Conservation (phyloP, 2,113 vertebrate genomes). For the Silurus asotus region DNA sequence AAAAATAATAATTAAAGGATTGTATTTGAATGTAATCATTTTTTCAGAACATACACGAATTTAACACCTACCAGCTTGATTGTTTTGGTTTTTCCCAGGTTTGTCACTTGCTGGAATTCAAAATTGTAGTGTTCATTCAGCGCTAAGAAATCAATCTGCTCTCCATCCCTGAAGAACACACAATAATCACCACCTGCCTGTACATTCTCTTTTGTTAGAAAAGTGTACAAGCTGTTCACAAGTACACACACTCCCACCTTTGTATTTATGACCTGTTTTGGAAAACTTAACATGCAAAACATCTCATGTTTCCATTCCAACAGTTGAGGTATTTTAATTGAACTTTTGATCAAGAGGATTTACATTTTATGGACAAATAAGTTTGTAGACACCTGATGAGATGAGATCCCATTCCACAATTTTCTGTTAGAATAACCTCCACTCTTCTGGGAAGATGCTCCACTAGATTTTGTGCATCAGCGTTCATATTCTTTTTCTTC, state of each 20-base stretch:
- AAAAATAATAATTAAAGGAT: not conserved
- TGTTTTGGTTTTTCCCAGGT: slow-evolving; percentile 64
- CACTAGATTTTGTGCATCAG: too few relatives aligned
- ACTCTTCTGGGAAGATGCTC: too few relatives aligned
- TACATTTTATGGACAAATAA: too few relatives aligned
- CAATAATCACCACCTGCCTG: not conserved
- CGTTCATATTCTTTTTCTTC: too few relatives aligned
- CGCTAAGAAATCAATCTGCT: slow-evolving; percentile 73
- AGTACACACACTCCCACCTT: not conserved
- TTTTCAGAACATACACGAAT: not conserved
- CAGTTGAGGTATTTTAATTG: too few relatives aligned
- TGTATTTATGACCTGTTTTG: not conserved
- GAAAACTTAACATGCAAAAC: not conserved
- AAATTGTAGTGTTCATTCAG: slow-evolving; percentile 78
- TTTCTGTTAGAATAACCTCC: too few relatives aligned
- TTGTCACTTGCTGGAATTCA: slow-evolving; percentile 70
- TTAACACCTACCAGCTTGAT: slow-evolving; percentile 65
- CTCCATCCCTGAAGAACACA: slow-evolving; percentile 67
- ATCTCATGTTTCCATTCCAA: not conserved
- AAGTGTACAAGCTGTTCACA: not conserved
- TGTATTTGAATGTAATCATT: not conserved
- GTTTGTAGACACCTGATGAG: too few relatives aligned
- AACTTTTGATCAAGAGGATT: too few relatives aligned
- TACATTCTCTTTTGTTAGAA: not conserved
- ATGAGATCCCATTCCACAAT: too few relatives aligned